phyloP scores from a whole-genome alignment of 2,797 vertebrate species.

The Acrossocheilus fasciatus region DNA sequence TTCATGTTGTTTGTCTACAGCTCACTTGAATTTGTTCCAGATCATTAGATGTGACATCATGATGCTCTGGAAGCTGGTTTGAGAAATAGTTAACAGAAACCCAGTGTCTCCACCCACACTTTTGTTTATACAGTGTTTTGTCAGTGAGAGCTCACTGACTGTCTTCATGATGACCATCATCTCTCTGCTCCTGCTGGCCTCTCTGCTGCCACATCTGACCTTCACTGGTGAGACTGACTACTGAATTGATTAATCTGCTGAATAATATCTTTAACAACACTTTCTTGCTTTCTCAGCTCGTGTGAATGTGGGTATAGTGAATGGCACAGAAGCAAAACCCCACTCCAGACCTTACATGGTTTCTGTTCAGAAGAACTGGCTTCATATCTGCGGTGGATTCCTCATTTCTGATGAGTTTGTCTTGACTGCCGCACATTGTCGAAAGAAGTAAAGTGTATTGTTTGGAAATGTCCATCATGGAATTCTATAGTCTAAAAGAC shows the following conservation, averaged over 20 bases:
- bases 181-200: conserved; percentile 28
- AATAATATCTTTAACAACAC: background rate
- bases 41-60: background rate
- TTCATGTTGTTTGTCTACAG: background rate
- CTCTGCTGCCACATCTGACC: conserved; percentile 20
- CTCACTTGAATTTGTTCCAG: background rate
- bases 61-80: background rate
- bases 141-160: background rate
- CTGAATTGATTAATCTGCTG: background rate
- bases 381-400: conserved; percentile 73
- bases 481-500: background rate
- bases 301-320: conserved; percentile 56
- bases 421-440: conserved; percentile 76
- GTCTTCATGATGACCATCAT: conserved; percentile 27
- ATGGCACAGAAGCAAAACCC: conserved; percentile 41
- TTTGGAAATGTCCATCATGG: background rate
- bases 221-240: background rate
- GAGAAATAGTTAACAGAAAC: background rate
- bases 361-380: conserved; percentile 61
- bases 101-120: background rate
- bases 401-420: conserved; percentile 70
- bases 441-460: background rate
- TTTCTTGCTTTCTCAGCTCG: conserved; percentile 33
- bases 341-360: conserved; percentile 72
- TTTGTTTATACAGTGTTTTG: background rate